phyloP scores from a whole-genome alignment of 1,140 invertebrate species.

The Drosophila littoralis region DNA sequence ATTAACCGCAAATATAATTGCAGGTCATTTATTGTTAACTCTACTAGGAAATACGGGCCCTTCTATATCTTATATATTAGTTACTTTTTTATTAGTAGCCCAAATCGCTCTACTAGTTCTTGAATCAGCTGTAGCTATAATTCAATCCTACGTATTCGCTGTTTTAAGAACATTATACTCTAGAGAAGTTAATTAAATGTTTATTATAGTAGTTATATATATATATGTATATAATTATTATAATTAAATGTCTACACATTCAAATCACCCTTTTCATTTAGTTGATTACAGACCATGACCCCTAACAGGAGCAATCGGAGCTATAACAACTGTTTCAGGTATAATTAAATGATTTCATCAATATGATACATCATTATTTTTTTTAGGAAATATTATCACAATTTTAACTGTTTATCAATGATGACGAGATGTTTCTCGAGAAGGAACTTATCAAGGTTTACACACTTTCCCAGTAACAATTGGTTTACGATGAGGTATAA shows the following conservation, averaged over 20 bases:
- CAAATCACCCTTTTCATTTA: conserved; percentile 85
- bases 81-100: conserved; percentile 83
- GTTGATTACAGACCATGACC: conserved; percentile 85
- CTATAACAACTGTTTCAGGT: conserved; percentile 53
- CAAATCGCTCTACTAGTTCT: conserved; percentile 82
- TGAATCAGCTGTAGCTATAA: conserved; percentile 84
- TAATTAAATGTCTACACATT: too few relatives aligned
- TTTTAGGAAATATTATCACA: conserved; percentile 84
- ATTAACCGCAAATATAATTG: conserved; percentile 87
- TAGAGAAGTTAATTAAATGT: too few relatives aligned
- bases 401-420: conserved; percentile 86
- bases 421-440: conserved; percentile 87
- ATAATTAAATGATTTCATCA: conserved; percentile 84
- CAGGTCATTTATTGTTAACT: conserved; percentile 80
- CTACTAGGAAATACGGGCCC: conserved; percentile 69
- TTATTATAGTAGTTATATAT: too few relatives aligned
- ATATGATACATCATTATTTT: conserved; percentile 84
- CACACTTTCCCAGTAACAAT: conserved; percentile 21
- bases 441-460: conserved; percentile 81
- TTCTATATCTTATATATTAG: conserved; percentile 67
- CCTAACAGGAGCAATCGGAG: conserved; percentile 49
- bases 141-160: conserved; percentile 86
- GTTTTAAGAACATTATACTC: conserved; percentile 33
- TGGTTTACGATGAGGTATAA: too few relatives aligned
- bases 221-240: too few relatives aligned